These are phyloP conservation scores for Diglossa cyanea DNA, from an alignment of 2,797 vertebrate genomes.

Conservation along the genomic window DNA sequence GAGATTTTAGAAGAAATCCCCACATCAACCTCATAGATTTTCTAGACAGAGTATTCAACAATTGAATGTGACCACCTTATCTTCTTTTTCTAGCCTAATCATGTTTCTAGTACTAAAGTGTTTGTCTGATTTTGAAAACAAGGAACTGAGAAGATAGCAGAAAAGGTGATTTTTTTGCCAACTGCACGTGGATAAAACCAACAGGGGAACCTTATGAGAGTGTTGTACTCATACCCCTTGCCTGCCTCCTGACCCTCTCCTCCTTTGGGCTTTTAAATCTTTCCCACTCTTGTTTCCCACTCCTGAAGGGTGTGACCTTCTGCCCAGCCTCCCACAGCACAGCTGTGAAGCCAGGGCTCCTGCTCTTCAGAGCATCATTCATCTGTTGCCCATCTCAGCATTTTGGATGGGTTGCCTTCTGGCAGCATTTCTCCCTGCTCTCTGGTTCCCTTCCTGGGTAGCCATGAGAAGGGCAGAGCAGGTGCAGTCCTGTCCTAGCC, in stretches of 20 bases:
- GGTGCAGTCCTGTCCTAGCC: not conserved
- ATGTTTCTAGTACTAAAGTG: not conserved
- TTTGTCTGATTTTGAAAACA: not conserved
- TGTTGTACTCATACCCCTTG: not conserved
- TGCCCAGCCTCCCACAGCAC: not conserved
- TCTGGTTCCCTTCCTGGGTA: not conserved
- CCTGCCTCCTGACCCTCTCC: not conserved
- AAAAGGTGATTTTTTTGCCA: not conserved
- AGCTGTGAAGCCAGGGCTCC: not conserved
- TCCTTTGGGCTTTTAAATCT: not conserved
- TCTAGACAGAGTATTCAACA: not conserved
- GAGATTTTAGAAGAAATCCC: not conserved
- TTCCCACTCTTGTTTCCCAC: not conserved
- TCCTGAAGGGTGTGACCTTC: accelerated
- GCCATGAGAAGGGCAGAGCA: not conserved
- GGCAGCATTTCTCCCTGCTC: not conserved
- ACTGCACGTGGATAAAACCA: accelerated
- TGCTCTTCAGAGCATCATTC: accelerated
- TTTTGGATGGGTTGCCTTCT: not conserved
- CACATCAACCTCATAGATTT: not conserved
- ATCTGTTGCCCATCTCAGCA: too few species aligned
- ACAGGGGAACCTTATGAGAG: not conserved
- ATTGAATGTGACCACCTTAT: not conserved
- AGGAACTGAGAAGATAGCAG: not conserved
- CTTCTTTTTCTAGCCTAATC: not conserved